Percentiles rank a stretch among this genome's conserved stretches.
Conservation (phyloP, 2,888 invertebrate species). For the Polydrusus tereticollis region DNA sequence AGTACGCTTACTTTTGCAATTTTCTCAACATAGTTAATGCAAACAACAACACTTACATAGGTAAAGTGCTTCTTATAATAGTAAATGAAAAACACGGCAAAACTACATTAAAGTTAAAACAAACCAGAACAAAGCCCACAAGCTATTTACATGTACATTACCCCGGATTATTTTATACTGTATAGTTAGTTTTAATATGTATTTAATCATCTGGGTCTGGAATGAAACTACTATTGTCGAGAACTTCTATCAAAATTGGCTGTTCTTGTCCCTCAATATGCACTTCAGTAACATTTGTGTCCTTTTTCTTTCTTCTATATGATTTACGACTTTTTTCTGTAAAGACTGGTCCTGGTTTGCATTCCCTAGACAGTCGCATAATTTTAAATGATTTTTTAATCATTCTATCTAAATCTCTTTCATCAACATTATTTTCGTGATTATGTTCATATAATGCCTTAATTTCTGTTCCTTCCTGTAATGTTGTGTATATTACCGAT, state of each 20-base stretch:
- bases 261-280: constrained; percentile 28
- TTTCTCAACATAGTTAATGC: no score
- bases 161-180: no score
- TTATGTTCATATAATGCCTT: constrained; percentile 49
- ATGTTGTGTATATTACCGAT: constrained; percentile 50
- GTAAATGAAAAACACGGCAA: no score
- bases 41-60: no score
- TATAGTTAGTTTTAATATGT: no score
- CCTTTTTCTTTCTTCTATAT: background rate
- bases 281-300: background rate
- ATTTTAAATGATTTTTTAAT: constrained; percentile 18
- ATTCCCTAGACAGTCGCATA: background rate
- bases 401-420: constrained; percentile 10
- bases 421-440: constrained; percentile 42
- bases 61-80: no score
- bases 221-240: background rate
- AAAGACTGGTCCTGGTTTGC: constrained; percentile 25
- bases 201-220: background rate
- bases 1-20: no score
- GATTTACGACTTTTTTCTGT: background rate
- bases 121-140: no score
- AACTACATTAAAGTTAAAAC: no score
- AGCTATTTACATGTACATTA: no score
- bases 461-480: constrained; percentile 45
- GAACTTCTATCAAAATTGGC: constrained; percentile 32